Evolutionary conservation across 2,888 invertebrate species (phyloP).

Genomic region (Tetanocera ferruginea): DNA sequence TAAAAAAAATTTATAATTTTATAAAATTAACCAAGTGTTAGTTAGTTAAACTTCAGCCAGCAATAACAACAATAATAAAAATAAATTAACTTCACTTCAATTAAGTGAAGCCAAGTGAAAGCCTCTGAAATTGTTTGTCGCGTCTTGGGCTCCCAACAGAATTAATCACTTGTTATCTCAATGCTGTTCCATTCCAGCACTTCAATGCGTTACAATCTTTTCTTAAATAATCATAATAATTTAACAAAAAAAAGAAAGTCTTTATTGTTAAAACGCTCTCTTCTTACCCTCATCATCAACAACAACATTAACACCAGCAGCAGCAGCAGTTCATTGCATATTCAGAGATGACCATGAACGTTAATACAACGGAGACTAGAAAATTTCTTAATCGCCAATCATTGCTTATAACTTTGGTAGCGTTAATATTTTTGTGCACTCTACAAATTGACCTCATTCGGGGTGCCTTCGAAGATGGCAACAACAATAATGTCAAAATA

Average conservation of each 20-base stretch:
- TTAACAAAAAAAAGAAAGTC: slow-evolving; percentile 15
- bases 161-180: not conserved
- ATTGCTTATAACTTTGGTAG: slow-evolving; percentile 49
- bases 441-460: slow-evolving; percentile 51
- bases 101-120: no score
- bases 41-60: not conserved
- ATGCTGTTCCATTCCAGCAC: not conserved
- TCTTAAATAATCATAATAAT: not conserved
- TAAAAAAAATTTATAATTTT: slow-evolving; percentile 20
- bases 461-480: slow-evolving; percentile 64
- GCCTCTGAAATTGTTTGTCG: no score
- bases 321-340: slow-evolving; percentile 30
- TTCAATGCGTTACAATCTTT: not conserved
- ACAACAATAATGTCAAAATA: slow-evolving; percentile 68
- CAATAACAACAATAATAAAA: no score
- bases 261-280: slow-evolving; percentile 33
- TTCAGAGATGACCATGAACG: slow-evolving; percentile 35
- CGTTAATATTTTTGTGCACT: slow-evolving; percentile 46
- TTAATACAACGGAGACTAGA: not conserved
- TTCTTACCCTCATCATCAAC: not conserved
- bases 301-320: not conserved
- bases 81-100: no score
- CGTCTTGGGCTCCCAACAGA: not conserved
- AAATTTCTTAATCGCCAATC: slow-evolving; percentile 49
- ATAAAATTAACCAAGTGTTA: not conserved